Evolutionary conservation across 2,113 vertebrate genomes (phyloP).

Genomic region (Malurus cyaneus): DNA sequence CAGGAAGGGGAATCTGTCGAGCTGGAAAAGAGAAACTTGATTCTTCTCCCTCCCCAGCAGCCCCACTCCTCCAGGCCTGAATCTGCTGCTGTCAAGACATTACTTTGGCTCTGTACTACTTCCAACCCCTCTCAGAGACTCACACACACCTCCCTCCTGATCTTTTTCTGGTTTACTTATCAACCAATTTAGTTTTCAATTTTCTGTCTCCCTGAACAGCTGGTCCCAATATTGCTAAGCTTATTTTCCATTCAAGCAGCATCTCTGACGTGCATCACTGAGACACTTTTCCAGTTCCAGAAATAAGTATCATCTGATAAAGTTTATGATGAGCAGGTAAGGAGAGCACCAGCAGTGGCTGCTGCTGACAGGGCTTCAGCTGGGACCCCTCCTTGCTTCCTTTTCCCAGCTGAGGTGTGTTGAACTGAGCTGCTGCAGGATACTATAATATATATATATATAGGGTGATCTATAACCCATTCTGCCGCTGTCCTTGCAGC

Average conservation of each 20-base stretch:
- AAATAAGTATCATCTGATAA: background rate
- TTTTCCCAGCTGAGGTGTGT: background rate
- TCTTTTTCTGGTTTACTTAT: background rate
- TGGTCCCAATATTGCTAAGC: background rate
- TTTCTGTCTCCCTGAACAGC: background rate
- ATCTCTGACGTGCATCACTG: background rate
- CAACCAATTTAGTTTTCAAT: background rate
- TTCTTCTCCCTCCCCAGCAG: background rate
- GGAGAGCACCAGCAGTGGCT: background rate
- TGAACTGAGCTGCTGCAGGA: background rate
- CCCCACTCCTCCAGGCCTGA: background rate
- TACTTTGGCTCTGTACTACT: background rate
- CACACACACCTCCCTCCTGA: background rate
- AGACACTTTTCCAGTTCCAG: constrained; percentile 11
- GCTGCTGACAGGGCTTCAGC: background rate
- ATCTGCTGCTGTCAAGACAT: background rate
- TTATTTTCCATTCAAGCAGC: background rate
- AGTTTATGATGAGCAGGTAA: accelerated
- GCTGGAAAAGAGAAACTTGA: background rate
- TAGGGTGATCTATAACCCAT: background rate
- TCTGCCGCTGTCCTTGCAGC: accelerated
- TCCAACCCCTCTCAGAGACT: background rate
- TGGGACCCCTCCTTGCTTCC: background rate
- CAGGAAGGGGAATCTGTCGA: background rate
- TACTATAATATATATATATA: no score